A percentile compares a stretch with the other conserved stretches of the same genome.
These are phyloP conservation scores for Synanthedon formicaeformis DNA, from an alignment of 2,888 invertebrate species.

Conservation along the genomic window DNA sequence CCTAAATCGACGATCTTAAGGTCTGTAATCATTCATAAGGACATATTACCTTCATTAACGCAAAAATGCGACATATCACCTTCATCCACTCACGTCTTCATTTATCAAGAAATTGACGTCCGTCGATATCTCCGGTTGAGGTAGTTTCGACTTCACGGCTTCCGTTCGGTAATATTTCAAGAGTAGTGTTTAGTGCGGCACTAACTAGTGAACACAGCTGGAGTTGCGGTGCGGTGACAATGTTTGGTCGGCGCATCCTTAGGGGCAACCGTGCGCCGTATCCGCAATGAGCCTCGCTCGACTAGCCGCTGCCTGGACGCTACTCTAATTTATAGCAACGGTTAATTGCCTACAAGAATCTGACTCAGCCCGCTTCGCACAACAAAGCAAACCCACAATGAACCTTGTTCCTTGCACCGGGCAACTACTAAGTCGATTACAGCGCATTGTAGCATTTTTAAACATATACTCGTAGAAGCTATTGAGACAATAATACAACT, in stretches of 20 bases:
- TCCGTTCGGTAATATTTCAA: background rate
- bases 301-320: conserved; percentile 11
- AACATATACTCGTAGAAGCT: no score
- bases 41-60: no score
- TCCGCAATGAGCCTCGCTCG: conserved; percentile 42
- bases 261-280: conserved; percentile 35
- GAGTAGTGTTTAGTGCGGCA: conserved; percentile 34
- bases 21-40: no score
- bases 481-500: no score
- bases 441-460: no score
- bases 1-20: no score
- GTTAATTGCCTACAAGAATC: conserved; percentile 60
- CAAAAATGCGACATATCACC: no score
- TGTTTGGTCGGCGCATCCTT: conserved; percentile 52
- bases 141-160: background rate
- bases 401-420: conserved; percentile 18
- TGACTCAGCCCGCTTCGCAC: conserved; percentile 24
- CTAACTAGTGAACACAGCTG: conserved; percentile 58
- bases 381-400: conserved; percentile 12
- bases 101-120: no score
- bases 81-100: no score
- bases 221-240: conserved; percentile 52
- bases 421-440: background rate
- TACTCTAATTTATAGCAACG: conserved; percentile 55
- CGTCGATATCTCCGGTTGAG: background rate